Base-by-base conservation (phyloP, 2,797 vertebrate species). In the Discoglossus pictus region DNA sequence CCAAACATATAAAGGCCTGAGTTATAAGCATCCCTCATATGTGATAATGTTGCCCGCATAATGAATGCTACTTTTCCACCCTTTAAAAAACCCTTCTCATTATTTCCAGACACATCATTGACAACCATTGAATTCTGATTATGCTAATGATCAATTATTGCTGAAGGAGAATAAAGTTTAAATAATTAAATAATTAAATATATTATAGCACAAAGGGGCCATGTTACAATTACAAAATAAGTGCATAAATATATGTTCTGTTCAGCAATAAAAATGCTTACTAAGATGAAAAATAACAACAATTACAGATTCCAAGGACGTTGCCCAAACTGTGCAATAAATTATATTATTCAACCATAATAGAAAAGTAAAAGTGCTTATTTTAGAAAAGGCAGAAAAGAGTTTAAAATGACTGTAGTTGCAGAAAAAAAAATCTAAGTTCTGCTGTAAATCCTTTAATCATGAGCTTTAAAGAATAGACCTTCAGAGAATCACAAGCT, bases 321-420 rank as follows among this genome's bases (percentile, higher is more conserved):
- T 83, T 80, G n/a, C 79, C 83, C 79, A 68, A 81, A 74, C 74
- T 83, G 71, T 61, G 68, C 43, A 61, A 68, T 50, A 80, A 83
- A 73, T 3, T 0, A 1, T 73, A 75, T 66, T 82, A 78, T 82
- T 73, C 69, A 84, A 86, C 75, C 25, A 8, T 64, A 81, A 80
- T 76, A 81, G 80, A 80, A 73, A 80, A 82, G 79, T 81, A 83
- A 76, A 82, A 84, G 79, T 85, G 81, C 82, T 84, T 80, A 77
- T 78, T 73, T 71, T 36, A 36, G 20, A 23, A 70, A 82, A 86
- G 80, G 75, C 75, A 83, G 76, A 43, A 36, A 13, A 75, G 80
- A 81, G 84, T 84, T 84, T 79, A 83, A 80, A 87, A 84, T 81
- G 71, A 82, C 52, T 79, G 75, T 73, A 81, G 76, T 85, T 82